Evolutionary conservation across 1,140 invertebrate genomes (phyloP).

Genomic region (Temnothorax curvispinosus): DNA sequence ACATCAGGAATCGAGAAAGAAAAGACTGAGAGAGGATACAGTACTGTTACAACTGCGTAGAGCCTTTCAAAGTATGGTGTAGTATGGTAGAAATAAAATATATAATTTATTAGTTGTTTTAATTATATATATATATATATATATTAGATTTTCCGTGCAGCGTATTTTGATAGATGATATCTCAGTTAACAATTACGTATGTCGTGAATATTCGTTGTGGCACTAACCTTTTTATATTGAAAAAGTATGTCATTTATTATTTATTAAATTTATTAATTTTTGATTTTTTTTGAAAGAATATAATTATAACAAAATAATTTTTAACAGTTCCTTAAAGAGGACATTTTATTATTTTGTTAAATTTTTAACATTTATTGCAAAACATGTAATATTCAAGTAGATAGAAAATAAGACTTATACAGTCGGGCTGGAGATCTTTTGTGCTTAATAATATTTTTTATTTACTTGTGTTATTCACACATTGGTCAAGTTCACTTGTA

Average conservation of each 20-base stretch:
- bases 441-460: too few species aligned
- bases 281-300: too few species aligned
- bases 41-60: slow-evolving; percentile 10
- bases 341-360: too few species aligned
- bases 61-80: not conserved
- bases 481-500: too few species aligned
- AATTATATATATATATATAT: not conserved
- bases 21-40: slow-evolving; percentile 8
- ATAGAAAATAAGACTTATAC: too few species aligned
- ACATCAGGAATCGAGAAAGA: slow-evolving; percentile 24
- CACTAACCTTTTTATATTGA: not conserved
- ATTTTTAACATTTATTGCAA: not conserved
- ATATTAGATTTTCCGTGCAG: not conserved
- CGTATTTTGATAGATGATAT: not conserved
- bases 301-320: not conserved
- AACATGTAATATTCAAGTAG: not conserved
- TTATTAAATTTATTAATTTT: not conserved
- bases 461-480: too few species aligned
- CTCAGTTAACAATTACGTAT: not conserved
- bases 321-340: too few species aligned
- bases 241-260: not conserved
- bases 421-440: too few species aligned
- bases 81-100: not conserved
- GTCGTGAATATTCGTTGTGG: too few species aligned
- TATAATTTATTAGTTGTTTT: not conserved